Evolutionary conservation across 2,797 vertebrate genomes (phyloP).

Genomic region (Myotis findleyi): DNA sequence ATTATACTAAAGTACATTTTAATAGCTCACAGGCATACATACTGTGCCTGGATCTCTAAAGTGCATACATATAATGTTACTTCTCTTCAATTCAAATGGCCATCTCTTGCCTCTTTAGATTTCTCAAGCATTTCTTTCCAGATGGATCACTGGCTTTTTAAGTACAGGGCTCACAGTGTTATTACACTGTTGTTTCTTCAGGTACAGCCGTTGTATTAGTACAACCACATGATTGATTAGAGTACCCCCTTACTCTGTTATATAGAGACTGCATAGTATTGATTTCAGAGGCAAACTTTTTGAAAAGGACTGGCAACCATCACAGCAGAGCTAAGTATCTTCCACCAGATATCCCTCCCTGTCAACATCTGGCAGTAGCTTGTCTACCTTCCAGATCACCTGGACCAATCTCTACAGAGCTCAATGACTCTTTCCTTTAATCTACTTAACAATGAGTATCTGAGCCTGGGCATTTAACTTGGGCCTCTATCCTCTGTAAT

Average conservation of each 20-base stretch:
- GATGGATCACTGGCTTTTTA: slow-evolving; percentile 33
- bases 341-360: not conserved
- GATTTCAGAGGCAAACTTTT: slow-evolving; percentile 56
- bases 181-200: not conserved
- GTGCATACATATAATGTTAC: not conserved
- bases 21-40: not conserved
- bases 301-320: slow-evolving; percentile 16
- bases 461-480: not conserved
- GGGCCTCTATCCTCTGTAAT: not conserved
- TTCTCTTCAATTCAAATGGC: not conserved
- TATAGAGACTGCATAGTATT: not conserved
- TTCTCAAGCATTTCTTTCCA: slow-evolving; percentile 26
- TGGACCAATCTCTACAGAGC: not conserved
- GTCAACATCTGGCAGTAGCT: not conserved
- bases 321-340: slow-evolving; percentile 23
- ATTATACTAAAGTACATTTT: not conserved
- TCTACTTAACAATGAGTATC: not conserved
- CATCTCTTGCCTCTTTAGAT: not conserved
- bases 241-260: not conserved
- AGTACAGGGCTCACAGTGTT: not conserved
- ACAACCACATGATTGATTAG: not conserved
- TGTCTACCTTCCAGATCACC: slow-evolving; percentile 14
- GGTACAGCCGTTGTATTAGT: slow-evolving; percentile 2
- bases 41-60: not conserved
- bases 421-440: slow-evolving; percentile 24